These are phyloP conservation scores for Amphibalanus amphitrite DNA, from an alignment of 1,140 invertebrate species.

Conservation along the genomic window DNA sequence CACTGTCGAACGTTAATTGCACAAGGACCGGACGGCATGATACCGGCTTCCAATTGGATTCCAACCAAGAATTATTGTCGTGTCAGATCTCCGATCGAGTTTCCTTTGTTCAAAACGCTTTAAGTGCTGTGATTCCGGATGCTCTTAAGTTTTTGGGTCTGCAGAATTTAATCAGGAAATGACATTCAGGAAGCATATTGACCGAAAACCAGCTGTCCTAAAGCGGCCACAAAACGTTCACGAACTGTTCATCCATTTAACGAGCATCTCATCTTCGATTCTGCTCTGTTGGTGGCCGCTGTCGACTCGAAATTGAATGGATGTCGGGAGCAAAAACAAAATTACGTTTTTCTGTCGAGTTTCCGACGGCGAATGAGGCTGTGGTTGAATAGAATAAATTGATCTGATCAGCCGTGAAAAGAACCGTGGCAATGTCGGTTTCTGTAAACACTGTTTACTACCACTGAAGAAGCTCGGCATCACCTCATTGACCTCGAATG, in stretches of 20 bases:
- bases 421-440: too few species aligned
- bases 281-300: not conserved
- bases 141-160: not conserved
- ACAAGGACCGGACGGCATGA: not conserved
- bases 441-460: too few species aligned
- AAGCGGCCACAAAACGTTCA: not conserved
- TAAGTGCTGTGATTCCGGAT: not conserved
- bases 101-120: not conserved
- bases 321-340: not conserved
- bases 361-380: too few species aligned
- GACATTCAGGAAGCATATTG: not conserved
- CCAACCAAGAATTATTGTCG: not conserved
- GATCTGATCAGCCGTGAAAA: too few species aligned
- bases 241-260: not conserved
- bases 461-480: too few species aligned
- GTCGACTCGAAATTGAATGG: not conserved
- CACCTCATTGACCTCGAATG: too few species aligned
- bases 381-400: not conserved
- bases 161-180: not conserved
- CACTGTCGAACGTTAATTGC: not conserved
- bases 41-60: not conserved
- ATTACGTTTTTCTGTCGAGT: not conserved
- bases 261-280: not conserved
- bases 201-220: not conserved
- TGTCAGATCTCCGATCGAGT: not conserved